Percentiles rank a stretch among this genome's conserved stretches.
These are phyloP conservation scores for Lomographa bimaculata DNA, from an alignment of 2,888 invertebrate genomes.

Conservation along the genomic window DNA sequence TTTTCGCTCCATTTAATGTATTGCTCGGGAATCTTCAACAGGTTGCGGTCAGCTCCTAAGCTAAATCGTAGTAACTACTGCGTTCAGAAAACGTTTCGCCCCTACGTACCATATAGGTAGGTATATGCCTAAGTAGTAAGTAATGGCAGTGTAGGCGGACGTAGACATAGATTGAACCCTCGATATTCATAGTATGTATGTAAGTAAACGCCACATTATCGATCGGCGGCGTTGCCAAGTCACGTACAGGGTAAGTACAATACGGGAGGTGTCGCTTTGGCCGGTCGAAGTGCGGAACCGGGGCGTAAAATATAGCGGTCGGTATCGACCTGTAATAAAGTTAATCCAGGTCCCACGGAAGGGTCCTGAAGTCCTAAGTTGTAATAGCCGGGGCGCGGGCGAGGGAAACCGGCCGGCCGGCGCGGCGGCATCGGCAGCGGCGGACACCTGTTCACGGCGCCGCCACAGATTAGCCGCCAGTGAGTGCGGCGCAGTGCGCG, in stretches of 20 bases:
- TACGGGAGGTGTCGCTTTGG: slow-evolving; percentile 43
- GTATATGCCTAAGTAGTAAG: neutral
- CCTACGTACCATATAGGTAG: slow-evolving; percentile 3
- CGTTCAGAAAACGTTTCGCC: slow-evolving; percentile 19
- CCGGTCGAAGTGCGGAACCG: slow-evolving; percentile 37
- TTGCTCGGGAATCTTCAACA: slow-evolving; percentile 46
- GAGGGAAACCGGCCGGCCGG: slow-evolving; percentile 42
- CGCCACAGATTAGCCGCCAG: too few relatives aligned
- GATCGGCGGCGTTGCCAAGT: slow-evolving; percentile 67
- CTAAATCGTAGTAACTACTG: too few relatives aligned
- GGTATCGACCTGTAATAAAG: slow-evolving; percentile 70
- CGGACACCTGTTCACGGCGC: slow-evolving; percentile 72
- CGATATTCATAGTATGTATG: slow-evolving; percentile 10
- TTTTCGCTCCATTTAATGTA: slow-evolving; percentile 36
- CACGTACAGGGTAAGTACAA: slow-evolving; percentile 51
- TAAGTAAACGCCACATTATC: slow-evolving; percentile 40
- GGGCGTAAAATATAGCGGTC: slow-evolving; percentile 50
- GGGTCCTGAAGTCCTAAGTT: slow-evolving; percentile 35
- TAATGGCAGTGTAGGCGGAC: slow-evolving; percentile 14
- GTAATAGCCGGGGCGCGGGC: slow-evolving; percentile 54
- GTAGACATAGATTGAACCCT: slow-evolving; percentile 12
- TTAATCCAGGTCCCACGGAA: slow-evolving; percentile 71
- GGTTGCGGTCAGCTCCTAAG: slow-evolving; percentile 37
- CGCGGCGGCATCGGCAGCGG: slow-evolving; percentile 57
- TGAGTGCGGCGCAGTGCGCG: slow-evolving; percentile 51